Evolutionary conservation across 2,888 invertebrate genomes (phyloP), one percentile per base, ranked within the genome.

Genomic region (Odontothrips loti): DNA sequence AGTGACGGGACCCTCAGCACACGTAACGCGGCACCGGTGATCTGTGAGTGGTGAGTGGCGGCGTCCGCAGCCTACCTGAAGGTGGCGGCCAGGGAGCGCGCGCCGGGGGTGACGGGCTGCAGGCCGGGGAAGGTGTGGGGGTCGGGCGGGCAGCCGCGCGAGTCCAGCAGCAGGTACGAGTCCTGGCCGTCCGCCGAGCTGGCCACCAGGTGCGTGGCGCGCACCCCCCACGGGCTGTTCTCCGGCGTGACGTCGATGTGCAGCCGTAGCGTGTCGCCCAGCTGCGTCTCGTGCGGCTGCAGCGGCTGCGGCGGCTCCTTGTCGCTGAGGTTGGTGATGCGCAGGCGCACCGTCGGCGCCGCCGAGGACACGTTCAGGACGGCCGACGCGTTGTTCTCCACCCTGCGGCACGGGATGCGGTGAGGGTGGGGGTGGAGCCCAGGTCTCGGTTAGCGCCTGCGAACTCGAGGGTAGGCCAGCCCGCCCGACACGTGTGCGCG

Each of bases 131-230:
- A 92, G 82, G 90, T 90, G 78, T 90, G 88, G 84, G 90, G 88
- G 85, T 96, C 94, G 0, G 93, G 93, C 0, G 96, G 94, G 86
- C 96, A 96, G 1, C 96, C 96, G 81, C 90, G 88, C 83, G 92
- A 92, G 85, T 95, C 95, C 80, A 96, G 89, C 0, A 94, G 89
- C 51, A 93, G 91, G 0, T 94, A 93, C 58, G 87, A 87, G 85
- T 94, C 92, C 84, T 93, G 92, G 0, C 93, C 93, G 80, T 91
- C 90, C 80, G 92, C 91, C 15, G 95, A 94, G 84, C 93, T 94
- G 12, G 96, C 96, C 68, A 95, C 90, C 82, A 96, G 87, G 85
- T 95, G 94, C 80, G 94, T 92, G 0, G 94, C 94, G 85, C 92
- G 91, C 84, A 96, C 83, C 82, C 58, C 34, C 58, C 47, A 81